A percentile compares a stretch with the other conserved stretches of the same genome.
These are phyloP conservation scores for Riparia riparia DNA, from an alignment of 2,113 vertebrate genomes.

Conservation along the genomic window DNA sequence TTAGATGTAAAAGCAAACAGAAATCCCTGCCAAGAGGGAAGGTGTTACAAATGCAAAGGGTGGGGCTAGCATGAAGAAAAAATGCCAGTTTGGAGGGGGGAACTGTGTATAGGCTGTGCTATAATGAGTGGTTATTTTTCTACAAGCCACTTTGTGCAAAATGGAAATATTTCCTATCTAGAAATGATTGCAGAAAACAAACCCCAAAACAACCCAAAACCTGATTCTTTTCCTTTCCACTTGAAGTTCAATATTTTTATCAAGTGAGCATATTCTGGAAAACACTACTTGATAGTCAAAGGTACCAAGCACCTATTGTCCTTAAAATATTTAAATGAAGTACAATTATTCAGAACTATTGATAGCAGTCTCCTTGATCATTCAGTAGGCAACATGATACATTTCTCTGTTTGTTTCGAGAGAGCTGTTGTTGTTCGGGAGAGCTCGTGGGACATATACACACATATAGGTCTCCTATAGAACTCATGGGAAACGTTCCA, in stretches of 20 bases:
- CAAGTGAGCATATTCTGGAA: not conserved
- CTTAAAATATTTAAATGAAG: not conserved
- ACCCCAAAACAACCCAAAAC: not conserved
- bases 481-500: not conserved
- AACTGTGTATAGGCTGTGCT: not conserved
- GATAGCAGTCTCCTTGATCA: not conserved
- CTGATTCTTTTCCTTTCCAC: not conserved
- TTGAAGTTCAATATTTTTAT: not conserved
- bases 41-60: not conserved
- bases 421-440: not conserved
- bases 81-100: not conserved
- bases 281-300: not conserved
- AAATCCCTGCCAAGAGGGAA: conserved; percentile 37
- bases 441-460: not conserved
- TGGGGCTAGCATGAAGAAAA: not conserved
- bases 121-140: not conserved
- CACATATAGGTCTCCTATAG: rapidly evolving
- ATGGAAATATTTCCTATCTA: not conserved
- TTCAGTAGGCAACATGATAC: not conserved
- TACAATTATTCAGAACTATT: not conserved
- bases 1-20: conserved; percentile 35
- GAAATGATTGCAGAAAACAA: not conserved
- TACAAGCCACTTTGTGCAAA: not conserved
- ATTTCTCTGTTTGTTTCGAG: not conserved
- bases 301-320: not conserved